Evolutionary conservation across 2,113 vertebrate genomes (phyloP).

Genomic region (Aleadryas rufinucha): DNA sequence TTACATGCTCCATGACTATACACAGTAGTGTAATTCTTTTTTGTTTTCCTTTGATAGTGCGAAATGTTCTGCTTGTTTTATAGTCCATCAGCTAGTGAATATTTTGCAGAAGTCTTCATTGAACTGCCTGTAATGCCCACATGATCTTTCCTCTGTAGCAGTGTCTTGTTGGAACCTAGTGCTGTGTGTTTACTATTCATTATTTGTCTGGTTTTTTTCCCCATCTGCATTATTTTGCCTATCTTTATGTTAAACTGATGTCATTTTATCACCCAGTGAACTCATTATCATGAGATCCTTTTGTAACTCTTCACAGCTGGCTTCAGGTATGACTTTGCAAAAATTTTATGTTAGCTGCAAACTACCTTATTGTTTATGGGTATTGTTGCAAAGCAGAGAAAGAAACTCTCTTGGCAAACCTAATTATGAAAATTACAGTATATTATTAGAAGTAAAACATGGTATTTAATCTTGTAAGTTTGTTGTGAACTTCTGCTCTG

Average conservation of each 20-base stretch:
- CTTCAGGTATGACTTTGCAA: background rate
- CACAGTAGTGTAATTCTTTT: background rate
- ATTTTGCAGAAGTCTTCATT: background rate
- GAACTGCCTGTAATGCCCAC: background rate
- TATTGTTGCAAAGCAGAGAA: background rate
- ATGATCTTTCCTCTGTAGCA: background rate
- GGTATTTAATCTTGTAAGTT: background rate
- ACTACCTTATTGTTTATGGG: background rate
- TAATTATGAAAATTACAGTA: background rate
- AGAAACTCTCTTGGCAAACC: background rate
- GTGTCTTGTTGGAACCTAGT: background rate
- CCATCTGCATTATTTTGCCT: background rate
- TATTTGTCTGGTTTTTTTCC: accelerated
- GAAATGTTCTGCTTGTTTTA: background rate
- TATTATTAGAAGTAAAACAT: background rate
- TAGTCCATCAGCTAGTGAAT: background rate
- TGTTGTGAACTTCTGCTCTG: background rate
- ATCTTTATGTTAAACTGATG: background rate
- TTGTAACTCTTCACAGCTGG: background rate
- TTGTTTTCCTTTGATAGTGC: background rate
- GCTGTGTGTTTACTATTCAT: background rate
- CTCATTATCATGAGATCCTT: background rate
- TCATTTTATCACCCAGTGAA: background rate
- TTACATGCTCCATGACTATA: background rate
- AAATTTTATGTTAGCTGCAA: background rate